Percentiles rank a stretch among this genome's conserved stretches.
These are phyloP conservation scores for Diplodus puntazzo DNA, from an alignment of 2,797 vertebrate genomes.

Conservation along the genomic window DNA sequence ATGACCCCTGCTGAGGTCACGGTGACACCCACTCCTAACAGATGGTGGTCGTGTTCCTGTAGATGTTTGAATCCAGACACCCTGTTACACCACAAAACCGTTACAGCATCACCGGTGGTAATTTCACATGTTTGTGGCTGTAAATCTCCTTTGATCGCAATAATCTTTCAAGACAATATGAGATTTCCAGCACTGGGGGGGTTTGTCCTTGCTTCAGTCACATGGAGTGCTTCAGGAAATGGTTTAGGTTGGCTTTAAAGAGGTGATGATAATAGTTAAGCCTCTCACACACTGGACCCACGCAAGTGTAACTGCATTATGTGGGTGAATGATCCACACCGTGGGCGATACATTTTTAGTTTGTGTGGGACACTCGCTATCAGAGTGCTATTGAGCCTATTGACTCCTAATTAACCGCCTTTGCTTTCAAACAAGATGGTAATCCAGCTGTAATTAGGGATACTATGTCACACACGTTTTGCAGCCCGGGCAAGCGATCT, in stretches of 20 bases:
- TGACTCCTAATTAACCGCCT: conserved; percentile 78
- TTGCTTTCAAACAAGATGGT: conserved; percentile 77
- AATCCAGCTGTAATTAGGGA: conserved; percentile 80
- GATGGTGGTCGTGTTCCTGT: background rate
- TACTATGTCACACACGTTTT: conserved; percentile 61
- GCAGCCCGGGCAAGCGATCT: conserved; percentile 51
- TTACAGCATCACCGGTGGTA: too few relatives aligned
- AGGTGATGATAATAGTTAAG: conserved; percentile 47
- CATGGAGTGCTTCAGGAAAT: conserved; percentile 21
- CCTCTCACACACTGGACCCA: conserved; percentile 44
- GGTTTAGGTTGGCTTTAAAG: conserved; percentile 34
- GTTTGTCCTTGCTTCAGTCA: conserved; percentile 22
- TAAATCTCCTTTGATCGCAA: conserved; percentile 21
- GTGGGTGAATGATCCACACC: conserved; percentile 48
- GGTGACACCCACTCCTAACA: conserved; percentile 32
- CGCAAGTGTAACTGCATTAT: conserved; percentile 43
- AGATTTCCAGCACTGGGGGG: conserved; percentile 23
- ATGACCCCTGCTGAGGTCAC: conserved; percentile 64
- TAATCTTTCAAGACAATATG: conserved; percentile 30
- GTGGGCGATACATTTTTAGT: conserved; percentile 36
- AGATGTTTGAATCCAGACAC: background rate
- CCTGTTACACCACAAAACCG: background rate
- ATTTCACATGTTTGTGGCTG: too few relatives aligned
- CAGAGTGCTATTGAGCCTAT: conserved; percentile 63
- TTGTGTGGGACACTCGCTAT: conserved; percentile 55